Evolutionary conservation across 2,797 vertebrate species (phyloP), one percentile per base, ranked within the genome.

Genomic region (Rousettus madagascariensis): DNA sequence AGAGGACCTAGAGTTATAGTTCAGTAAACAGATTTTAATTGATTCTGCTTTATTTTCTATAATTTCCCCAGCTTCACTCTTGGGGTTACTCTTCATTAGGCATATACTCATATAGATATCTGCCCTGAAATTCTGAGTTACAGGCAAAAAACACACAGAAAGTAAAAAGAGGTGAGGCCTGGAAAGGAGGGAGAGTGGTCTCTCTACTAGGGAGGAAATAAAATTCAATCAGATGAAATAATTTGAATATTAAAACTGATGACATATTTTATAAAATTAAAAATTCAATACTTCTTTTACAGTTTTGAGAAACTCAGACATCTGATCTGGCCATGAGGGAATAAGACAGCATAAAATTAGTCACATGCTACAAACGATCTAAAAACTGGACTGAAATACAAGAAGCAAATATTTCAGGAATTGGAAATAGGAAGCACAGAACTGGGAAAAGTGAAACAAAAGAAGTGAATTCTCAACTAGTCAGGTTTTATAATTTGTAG

Each of bases 11-110:
- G 16, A 72, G 5, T 43, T 68, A n/a, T 57, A 17, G 4, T 86
- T 91, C 30, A 77, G 72, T 86, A 79, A 71, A 66, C 43, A 85
- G 12, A 46, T 82, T 82, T 82, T 86, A 53, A 77, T 80, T 84
- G 79, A 61, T 78, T 87, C 19, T 57, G 30, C 13, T 10, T 55
- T 49, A 49, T 49, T 86, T 43, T 30, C 20, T 55, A 6, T 53
- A 57, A 77, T 53, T 91, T 71, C 11, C 8, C 33, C n/a, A 82
- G 9, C 33, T 36, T 95, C 46, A 30, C 41, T 63, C 46, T 89
- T 38, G 41, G 3, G 80, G 41, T 2, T 41, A 30, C 28, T 16
- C 33, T 85, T 82, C 15, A 41, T 71, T 17, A 68, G 43, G 9
- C 13, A 43, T 51, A 28, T 20, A 59, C 61, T 93, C 33, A 26